These are phyloP conservation scores for Geotrupes spiniger DNA, from an alignment of 2,888 invertebrate genomes.

Conservation along the genomic window DNA sequence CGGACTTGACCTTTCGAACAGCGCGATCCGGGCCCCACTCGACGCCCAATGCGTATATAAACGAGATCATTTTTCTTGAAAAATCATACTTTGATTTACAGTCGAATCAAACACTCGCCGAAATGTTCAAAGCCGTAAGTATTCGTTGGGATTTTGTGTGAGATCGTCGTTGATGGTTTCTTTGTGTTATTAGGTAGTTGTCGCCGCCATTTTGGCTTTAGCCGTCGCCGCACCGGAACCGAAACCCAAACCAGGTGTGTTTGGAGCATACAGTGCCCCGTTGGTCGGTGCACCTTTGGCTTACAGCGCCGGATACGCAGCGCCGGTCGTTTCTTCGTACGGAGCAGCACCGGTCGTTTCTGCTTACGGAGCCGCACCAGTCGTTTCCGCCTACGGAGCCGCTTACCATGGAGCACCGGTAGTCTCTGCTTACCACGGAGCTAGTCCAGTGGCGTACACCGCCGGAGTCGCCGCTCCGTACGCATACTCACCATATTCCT, in stretches of 20 bases:
- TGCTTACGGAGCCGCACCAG: conserved; percentile 2
- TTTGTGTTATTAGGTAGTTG: conserved; percentile 47
- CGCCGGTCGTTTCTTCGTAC: conserved; percentile 12
- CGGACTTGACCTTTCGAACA: too few relatives aligned
- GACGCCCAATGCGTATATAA: too few relatives aligned
- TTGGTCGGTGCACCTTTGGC: conserved; percentile 17
- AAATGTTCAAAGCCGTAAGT: conserved; percentile 21
- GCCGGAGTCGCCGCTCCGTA: conserved; percentile 10
- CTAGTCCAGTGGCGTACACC: conserved; percentile 22
- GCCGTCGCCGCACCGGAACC: conserved; percentile 51
- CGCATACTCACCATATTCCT: conserved; percentile 11
- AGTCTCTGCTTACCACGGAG: conserved; percentile 23
- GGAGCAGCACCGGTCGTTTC: conserved; percentile 13
- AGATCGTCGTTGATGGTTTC: neutral
- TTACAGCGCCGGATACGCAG: conserved; percentile 6
- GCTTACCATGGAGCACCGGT: conserved; percentile 39
- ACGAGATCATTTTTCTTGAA: neutral
- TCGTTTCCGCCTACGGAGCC: conserved; percentile 11
- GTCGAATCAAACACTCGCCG: neutral
- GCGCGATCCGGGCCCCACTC: too few relatives aligned
- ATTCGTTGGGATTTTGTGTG: neutral
- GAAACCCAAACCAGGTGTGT: conserved; percentile 29
- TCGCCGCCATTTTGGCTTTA: conserved; percentile 52
- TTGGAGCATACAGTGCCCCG: conserved; percentile 43
- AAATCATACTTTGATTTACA: conserved; percentile 1